A percentile compares a stretch with the other conserved stretches of the same genome.
These are phyloP conservation scores for Oxyteleia sp. DNA, from an alignment of 2,888 invertebrate genomes.

Conservation along the genomic window DNA sequence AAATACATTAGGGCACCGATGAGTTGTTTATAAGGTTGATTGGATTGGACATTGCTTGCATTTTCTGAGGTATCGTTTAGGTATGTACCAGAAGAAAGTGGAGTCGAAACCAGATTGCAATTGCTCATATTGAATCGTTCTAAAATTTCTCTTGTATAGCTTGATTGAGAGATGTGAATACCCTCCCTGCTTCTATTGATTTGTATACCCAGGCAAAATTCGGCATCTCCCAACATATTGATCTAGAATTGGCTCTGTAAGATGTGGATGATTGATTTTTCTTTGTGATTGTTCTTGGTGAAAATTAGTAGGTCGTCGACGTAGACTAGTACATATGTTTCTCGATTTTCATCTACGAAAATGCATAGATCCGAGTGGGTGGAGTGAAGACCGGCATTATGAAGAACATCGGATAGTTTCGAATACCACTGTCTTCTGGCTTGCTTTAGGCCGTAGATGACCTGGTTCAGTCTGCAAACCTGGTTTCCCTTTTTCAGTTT, in stretches of 20 bases:
- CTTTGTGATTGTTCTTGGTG: slow-evolving; percentile 13
- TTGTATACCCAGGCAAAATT: slow-evolving; percentile 75
- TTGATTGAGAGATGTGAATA: slow-evolving; percentile 13
- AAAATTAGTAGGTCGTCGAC: slow-evolving; percentile 44
- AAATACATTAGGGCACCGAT: too few species aligned
- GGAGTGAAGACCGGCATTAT: background rate
- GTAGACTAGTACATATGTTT: slow-evolving; percentile 6
- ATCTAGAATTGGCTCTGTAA: slow-evolving; percentile 13
- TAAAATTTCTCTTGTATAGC: background rate
- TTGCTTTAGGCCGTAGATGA: slow-evolving; percentile 42
- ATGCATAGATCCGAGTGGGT: slow-evolving; percentile 17
- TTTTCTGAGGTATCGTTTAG: too few species aligned
- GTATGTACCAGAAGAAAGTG: too few species aligned
- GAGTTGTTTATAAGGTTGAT: too few species aligned
- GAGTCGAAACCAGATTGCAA: too few species aligned
- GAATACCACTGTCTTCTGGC: slow-evolving; percentile 25
- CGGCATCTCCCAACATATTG: slow-evolving; percentile 71
- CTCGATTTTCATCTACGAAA: background rate
- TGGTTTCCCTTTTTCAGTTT: slow-evolving; percentile 20
- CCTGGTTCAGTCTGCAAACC: slow-evolving; percentile 17
- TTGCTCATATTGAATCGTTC: too few species aligned
- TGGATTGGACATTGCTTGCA: too few species aligned
- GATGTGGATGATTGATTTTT: background rate
- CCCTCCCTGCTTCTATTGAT: slow-evolving; percentile 31
- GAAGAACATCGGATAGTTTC: background rate